Evolutionary conservation across 1,140 invertebrate species (phyloP), one percentile per base, ranked within the genome.

Genomic region (Euwallacea similis): DNA sequence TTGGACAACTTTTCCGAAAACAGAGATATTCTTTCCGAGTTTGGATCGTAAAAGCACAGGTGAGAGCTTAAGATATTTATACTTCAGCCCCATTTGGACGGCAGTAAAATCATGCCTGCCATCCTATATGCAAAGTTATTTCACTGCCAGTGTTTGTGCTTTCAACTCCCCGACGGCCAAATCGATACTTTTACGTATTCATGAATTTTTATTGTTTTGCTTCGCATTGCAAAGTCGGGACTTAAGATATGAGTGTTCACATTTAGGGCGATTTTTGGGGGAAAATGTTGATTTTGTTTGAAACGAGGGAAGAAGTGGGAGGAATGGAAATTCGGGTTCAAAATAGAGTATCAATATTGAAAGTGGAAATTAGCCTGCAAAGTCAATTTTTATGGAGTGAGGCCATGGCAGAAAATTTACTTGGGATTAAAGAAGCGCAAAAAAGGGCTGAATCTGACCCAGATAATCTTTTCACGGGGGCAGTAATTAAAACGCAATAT

Each of bases 181-280:
- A 58, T 58, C 55, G 16, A 58, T 58, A 10, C 16, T 41, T 16
- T 58, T 58, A 58, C 16, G 55, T 58, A 58, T 58, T 58, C 55
- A 58, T 58, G 55, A 58, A 58, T 15, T 58, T 58, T 58, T 58
- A 58, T 58, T 58, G 55, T 10, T 41, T 58, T 15, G 55, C 55
- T 6, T 33, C 55, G 55, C n/a, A 58, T 58, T 58, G 10, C 21
- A 13, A 33, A 58, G 21, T 41, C 21, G n/a, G n/a, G 21, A 15
- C 55, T 58, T 58, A 16, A 33, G 10, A 58, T 58, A 11, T 21
- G 55, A 7, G 13, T 13, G 46, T 50, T 50, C 9, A 13, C 13
- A 50, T 50, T 50, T 33, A 33, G 21, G 4, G 21, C 21, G 21
- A 33, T 2, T 33, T 33, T 33, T 33, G 21, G 4, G 21, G 21